Evolutionary conservation across 2,797 vertebrate genomes (phyloP), one percentile per base, ranked within the genome.

Genomic region (Cirrhinus molitorella): DNA sequence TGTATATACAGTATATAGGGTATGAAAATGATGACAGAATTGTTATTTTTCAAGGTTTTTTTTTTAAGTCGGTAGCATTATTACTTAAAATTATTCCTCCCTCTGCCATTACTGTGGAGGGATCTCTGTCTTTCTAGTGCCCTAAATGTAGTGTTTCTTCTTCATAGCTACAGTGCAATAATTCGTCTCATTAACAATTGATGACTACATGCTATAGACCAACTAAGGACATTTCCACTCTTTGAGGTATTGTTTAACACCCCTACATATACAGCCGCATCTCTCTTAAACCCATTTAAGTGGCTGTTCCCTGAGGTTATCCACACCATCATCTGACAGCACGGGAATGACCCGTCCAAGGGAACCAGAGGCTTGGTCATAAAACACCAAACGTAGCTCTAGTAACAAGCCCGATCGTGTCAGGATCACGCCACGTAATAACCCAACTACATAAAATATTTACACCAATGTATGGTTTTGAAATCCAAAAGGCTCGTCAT

Each of bases 401-500:
- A 68, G 70, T 87, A 85, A 86, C 81, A 86, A 71, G 37, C 55
- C 51, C 25, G 49, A 12, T 3, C 45, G 17, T 65, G 47, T 61
- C 21, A 51, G 74, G 79, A 85, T 86, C 85, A 59, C 89, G 85
- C 78, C 75, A 82, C 51, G 76, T 43, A 31, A 67, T 85, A 85
- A 21, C 70, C 80, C 83, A 8, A 77, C 72, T 86, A 75, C 76
- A 87, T 91, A 61, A 91, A 91, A 91, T 84, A 91, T 92, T 89
- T 83, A 90, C 80, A 82, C 53, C 47, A 47, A 57, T 81, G 81
- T 75, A 70, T 88, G 57, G 80, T 83, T 47, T 63, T 74, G 82
- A 73, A 90, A 86, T 91, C 79, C 88, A 88, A 77, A 85, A 76
- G 75, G 86, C 84, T 79, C 76, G 79, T 85, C 78, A 85, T 85